Evolutionary conservation across 35 echinoderm and acorn worm genomes (phyloP).

Genomic region (Amphiura filiformis): DNA sequence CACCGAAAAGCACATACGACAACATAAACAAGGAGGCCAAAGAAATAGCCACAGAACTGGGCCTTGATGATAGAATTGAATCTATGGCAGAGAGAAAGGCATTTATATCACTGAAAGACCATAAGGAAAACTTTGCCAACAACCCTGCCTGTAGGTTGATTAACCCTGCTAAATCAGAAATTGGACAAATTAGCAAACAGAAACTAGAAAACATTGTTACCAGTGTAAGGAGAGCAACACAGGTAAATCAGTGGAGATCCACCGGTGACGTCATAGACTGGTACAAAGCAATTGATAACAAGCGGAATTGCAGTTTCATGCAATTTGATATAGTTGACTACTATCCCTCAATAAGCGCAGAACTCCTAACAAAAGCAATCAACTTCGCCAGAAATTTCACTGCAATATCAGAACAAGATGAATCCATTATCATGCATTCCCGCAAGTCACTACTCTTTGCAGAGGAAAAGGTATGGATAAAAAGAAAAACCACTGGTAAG

Average conservation of each 20-base stretch:
- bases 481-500: not conserved
- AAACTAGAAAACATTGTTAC: constrained; percentile 22
- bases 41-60: constrained; percentile 17
- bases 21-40: constrained; percentile 43
- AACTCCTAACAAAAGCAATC: constrained; percentile 20
- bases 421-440: constrained; percentile 5
- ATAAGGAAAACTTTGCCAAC: constrained; percentile 46
- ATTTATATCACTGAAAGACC: constrained; percentile 52
- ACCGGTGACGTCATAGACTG: constrained; percentile 20
- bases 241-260: constrained; percentile 31
- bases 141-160: constrained; percentile 37
- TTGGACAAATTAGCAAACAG: constrained; percentile 28
- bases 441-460: constrained; percentile 37
- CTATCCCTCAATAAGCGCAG: constrained; percentile 27
- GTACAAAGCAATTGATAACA: constrained; percentile 11
- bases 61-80: constrained; percentile 46
- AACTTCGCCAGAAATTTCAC: constrained; percentile 1
- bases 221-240: not conserved
- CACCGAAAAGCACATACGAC: not conserved
- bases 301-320: constrained; percentile 12
- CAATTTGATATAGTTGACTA: constrained; percentile 35
- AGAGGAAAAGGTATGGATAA: constrained; percentile 22
- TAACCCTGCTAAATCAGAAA: constrained; percentile 41
- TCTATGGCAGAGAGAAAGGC: constrained; percentile 30
- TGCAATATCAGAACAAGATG: constrained; percentile 11